Evolutionary conservation across 1,140 invertebrate genomes (phyloP), one percentile per base, ranked within the genome.

Genomic region (Brachionus calyciflorus): DNA sequence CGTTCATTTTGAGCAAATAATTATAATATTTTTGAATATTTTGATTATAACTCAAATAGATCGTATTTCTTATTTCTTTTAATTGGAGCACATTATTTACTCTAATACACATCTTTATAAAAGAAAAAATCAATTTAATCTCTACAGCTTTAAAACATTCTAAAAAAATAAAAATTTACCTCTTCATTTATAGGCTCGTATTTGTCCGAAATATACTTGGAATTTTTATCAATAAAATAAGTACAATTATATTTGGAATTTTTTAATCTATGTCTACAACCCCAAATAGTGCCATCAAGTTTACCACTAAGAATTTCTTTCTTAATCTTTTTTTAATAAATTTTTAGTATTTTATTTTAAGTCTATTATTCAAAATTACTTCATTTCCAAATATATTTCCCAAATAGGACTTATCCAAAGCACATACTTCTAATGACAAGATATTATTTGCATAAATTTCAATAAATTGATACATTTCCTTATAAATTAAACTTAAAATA

Each of bases 51-150:
- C 37, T 28, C 28, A 17, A 1, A 33, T 51, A 73, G 24, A 73
- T 28, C 10, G n/a, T 10, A 0, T 6, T 26, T 33, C 30, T 19
- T 24, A 73, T 7, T n/a, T 33, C 51, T 26, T 14, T 41, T 4
- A 73, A 26, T 24, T 73, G 69, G 51, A 51, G 44, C 26, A 73
- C 33, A 51, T 73, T 73, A 14, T 73, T 73, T 21, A 73, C 12
- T 19, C 69, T 44, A 7, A 73, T 37, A 55, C 69, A 73, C 69
- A 73, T 73, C 69, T 73, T 70, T 1, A 10, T n/a, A n/a, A 46
- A 46, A 44, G n/a, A n/a, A 69, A 44, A 40, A 6, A 40, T 60
- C 0, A 33, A n/a, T 40, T 26, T 21, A 60, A 17, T 17, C 7
- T n/a, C 9, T 40, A 1, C 10, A 33, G 3, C n/a, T 14, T 17